phyloP scores from a whole-genome alignment of 2,797 vertebrate genomes.

The Acrocephalus scirpaceus region DNA sequence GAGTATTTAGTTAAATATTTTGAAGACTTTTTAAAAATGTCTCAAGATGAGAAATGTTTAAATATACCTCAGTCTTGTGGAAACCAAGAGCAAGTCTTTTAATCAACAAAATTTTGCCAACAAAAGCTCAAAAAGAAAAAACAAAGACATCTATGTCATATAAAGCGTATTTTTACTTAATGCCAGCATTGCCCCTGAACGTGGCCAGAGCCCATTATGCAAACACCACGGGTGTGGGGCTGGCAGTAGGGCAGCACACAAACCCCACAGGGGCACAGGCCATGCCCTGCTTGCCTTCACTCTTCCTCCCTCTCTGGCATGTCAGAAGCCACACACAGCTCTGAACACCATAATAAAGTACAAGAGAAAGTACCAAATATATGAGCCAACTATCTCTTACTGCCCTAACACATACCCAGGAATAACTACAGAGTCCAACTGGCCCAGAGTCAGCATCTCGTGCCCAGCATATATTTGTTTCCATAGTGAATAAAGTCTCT shows the following conservation, averaged over 20 bases:
- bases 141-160: neutral
- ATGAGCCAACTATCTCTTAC: constrained; percentile 53
- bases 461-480: constrained; percentile 68
- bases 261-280: neutral
- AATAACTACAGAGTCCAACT: constrained; percentile 63
- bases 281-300: neutral
- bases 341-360: neutral
- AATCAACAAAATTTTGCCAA: neutral
- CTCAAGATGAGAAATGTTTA: neutral
- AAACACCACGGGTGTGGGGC: neutral
- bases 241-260: neutral
- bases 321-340: neutral
- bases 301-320: neutral
- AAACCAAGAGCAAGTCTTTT: neutral
- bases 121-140: neutral
- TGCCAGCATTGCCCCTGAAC: neutral
- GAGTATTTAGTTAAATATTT: neutral
- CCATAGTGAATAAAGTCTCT: constrained; percentile 67
- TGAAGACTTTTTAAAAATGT: neutral
- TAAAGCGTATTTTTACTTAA: neutral
- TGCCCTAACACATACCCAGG: constrained; percentile 61
- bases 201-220: fast-evolving
- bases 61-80: neutral
- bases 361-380: neutral
- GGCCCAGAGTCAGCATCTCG: constrained; percentile 64